Conservation (phyloP, 1,140 invertebrate species). For the Drosophila ficusphila region DNA sequence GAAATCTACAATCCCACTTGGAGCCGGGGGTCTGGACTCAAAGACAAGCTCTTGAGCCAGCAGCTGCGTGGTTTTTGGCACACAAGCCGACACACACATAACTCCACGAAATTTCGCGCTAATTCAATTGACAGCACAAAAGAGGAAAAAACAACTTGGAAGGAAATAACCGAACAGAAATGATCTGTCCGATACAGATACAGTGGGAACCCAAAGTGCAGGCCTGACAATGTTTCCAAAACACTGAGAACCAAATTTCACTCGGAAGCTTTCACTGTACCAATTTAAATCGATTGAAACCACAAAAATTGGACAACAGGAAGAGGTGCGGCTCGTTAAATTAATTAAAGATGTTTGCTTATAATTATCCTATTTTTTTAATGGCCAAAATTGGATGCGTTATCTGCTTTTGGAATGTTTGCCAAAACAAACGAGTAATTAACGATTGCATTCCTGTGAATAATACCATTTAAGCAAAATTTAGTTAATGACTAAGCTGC, state of each 20-base stretch:
- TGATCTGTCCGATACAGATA: constrained; percentile 37
- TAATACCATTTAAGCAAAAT: constrained; percentile 11
- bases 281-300: constrained; percentile 23
- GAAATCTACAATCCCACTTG: constrained; percentile 42
- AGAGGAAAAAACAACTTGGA: constrained; percentile 27
- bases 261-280: constrained; percentile 33
- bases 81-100: constrained; percentile 15
- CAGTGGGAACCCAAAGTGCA: constrained; percentile 27
- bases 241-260: constrained; percentile 12
- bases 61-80: constrained; percentile 25
- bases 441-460: constrained; percentile 16
- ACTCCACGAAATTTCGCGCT: constrained; percentile 48
- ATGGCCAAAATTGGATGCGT: constrained; percentile 23
- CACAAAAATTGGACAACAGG: constrained; percentile 40
- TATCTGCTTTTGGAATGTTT: constrained; percentile 31
- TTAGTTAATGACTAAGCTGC: constrained; percentile 36
- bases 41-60: constrained; percentile 33
- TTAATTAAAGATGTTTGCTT: constrained; percentile 56
- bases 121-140: constrained; percentile 77
- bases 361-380: constrained; percentile 26
- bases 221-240: neutral
- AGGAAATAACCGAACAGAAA: constrained; percentile 42
- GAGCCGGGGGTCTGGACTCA: constrained; percentile 7
- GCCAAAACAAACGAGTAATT: constrained; percentile 23
- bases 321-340: constrained; percentile 67